Conservation (phyloP, 2,113 vertebrate genomes). For the Sander vitreus region DNA sequence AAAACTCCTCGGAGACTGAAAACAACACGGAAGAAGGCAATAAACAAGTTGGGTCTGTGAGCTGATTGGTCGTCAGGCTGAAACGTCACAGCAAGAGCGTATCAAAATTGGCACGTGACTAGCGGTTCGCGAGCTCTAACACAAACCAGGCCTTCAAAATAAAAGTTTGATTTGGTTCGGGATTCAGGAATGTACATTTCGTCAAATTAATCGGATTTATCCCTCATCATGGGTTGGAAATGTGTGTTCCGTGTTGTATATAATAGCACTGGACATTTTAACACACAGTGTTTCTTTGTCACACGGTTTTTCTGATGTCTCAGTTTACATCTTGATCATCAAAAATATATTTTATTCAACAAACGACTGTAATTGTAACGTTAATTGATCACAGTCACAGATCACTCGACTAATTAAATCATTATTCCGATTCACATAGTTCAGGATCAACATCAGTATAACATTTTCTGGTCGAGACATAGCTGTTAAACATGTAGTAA, state of each 20-base stretch:
- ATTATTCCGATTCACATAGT: background rate
- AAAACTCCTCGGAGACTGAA: background rate
- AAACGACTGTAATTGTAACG: background rate
- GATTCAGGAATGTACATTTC: no score
- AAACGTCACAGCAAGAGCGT: background rate
- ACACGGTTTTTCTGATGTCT: background rate
- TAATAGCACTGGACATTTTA: background rate
- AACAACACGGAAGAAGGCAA: conserved; percentile 5
- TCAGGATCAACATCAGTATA: background rate
- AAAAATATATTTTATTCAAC: background rate
- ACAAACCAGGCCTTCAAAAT: conserved; percentile 6
- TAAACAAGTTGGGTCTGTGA: background rate
- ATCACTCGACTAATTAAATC: no score
- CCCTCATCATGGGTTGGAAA: background rate
- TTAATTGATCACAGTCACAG: fast-evolving
- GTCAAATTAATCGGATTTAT: background rate
- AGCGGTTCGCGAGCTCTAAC: background rate
- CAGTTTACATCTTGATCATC: no score
- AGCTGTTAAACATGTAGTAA: background rate
- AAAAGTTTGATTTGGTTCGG: background rate
- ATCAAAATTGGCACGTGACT: conserved; percentile 14
- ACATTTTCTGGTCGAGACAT: background rate
- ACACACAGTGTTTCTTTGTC: background rate
- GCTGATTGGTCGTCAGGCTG: conserved; percentile 42
- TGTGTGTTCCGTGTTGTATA: background rate